phyloP scores from a whole-genome alignment of 2,797 vertebrate genomes.

The Petrocephalus schoutedeni region DNA sequence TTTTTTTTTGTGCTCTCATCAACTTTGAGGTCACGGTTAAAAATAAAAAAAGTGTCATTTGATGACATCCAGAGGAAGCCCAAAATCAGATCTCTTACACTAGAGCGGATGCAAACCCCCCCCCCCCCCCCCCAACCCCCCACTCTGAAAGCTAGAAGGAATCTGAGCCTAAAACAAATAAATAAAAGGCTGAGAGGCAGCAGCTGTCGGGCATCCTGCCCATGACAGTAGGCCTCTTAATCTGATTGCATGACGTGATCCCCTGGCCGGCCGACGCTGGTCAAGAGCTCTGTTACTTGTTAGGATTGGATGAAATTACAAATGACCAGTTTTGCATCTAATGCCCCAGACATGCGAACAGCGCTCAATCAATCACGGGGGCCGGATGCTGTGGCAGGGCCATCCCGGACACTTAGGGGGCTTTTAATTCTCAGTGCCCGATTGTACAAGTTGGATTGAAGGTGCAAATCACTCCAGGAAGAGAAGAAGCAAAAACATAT shows the following conservation, averaged over 20 bases:
- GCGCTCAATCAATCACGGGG: slow-evolving; percentile 62
- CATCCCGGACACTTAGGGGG: slow-evolving; percentile 29
- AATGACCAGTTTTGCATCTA: slow-evolving; percentile 63
- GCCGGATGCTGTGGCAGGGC: slow-evolving; percentile 27
- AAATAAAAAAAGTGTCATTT: slow-evolving; percentile 1
- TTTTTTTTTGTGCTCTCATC: background rate
- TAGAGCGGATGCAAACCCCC: slow-evolving; percentile 30
- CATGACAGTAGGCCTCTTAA: slow-evolving; percentile 55
- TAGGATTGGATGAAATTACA: slow-evolving; percentile 54
- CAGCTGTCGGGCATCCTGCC: slow-evolving; percentile 42
- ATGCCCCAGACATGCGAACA: slow-evolving; percentile 51
- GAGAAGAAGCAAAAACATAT: no score
- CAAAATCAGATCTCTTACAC: slow-evolving; percentile 46
- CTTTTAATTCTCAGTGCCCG: slow-evolving; percentile 57
- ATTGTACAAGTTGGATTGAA: slow-evolving; percentile 59
- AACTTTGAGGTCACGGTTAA: background rate
- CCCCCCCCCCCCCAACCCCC: background rate
- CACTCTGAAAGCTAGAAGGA: slow-evolving; percentile 35
- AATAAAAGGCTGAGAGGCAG: slow-evolving; percentile 33
- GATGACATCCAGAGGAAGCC: slow-evolving; percentile 11
- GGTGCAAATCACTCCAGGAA: slow-evolving; percentile 37
- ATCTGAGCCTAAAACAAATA: slow-evolving; percentile 36
- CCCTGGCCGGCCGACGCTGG: slow-evolving; percentile 44
- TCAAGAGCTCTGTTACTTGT: slow-evolving; percentile 49
- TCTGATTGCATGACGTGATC: slow-evolving; percentile 59